These are phyloP conservation scores for Semnornis frantzii DNA, from an alignment of 2,113 vertebrate genomes.

Conservation along the genomic window DNA sequence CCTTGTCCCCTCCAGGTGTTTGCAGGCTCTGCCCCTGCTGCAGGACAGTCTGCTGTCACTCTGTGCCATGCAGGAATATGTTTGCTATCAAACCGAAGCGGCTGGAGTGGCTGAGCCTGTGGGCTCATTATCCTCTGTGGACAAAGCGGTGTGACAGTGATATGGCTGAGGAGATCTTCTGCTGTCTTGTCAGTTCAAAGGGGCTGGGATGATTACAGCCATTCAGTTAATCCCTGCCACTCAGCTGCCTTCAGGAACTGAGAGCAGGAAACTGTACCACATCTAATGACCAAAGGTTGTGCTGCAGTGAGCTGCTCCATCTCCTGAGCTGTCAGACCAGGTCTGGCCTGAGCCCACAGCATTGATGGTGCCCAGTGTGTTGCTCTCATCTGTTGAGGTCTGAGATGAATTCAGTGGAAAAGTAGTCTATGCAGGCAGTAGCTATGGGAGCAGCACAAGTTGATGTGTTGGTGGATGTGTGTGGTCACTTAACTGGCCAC, in stretches of 20 bases:
- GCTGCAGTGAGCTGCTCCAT: rapidly evolving
- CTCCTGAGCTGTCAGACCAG: neutral
- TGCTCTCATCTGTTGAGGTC: neutral
- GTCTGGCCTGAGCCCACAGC: neutral
- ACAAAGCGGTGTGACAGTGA: slow-evolving; percentile 19
- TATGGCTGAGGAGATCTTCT: slow-evolving; percentile 34
- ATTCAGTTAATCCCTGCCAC: no score
- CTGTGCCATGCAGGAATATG: neutral
- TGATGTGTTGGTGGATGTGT: neutral
- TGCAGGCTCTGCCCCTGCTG: neutral
- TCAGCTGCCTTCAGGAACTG: no score
- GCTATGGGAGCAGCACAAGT: neutral
- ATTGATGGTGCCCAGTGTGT: neutral
- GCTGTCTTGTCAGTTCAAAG: slow-evolving; percentile 24
- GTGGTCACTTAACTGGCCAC: neutral
- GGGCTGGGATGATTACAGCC: neutral
- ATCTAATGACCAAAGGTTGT: neutral
- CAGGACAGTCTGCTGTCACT: neutral
- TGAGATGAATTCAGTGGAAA: neutral
- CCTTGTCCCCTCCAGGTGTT: neutral
- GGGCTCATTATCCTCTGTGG: slow-evolving; percentile 26
- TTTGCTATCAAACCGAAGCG: neutral
- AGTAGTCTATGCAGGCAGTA: neutral
- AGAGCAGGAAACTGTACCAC: rapidly evolving
- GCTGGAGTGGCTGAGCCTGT: neutral